These are phyloP conservation scores for Hyposoter didymator DNA, from an alignment of 2,888 invertebrate genomes.

Conservation along the genomic window DNA sequence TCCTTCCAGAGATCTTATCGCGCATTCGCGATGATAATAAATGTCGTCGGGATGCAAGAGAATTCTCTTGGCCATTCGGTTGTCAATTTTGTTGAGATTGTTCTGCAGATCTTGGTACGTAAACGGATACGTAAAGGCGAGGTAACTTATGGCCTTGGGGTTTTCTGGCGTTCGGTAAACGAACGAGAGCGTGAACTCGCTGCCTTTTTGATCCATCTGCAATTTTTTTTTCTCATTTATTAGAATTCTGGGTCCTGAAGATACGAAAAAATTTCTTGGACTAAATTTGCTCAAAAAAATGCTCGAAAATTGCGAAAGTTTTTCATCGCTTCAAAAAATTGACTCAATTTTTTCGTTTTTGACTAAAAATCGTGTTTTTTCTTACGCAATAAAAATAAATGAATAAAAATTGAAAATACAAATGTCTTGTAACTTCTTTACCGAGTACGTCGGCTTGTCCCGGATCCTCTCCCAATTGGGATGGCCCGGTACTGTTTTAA, in stretches of 20 bases:
- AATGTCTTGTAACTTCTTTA: conserved; percentile 82
- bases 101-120: conserved; percentile 93
- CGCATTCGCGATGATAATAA: conserved; percentile 93
- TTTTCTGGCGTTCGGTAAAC: conserved; percentile 90
- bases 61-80: conserved; percentile 85
- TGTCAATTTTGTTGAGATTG: conserved; percentile 89
- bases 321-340: too few relatives aligned
- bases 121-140: conserved; percentile 96
- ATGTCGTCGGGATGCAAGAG: conserved; percentile 87
- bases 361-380: too few relatives aligned
- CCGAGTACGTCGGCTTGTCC: conserved; percentile 91
- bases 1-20: conserved; percentile 91
- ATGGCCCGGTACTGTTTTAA: conserved; percentile 90
- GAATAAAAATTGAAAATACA: not conserved
- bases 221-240: conserved; percentile 74
- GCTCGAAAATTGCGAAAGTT: too few relatives aligned
- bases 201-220: conserved; percentile 88
- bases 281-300: too few relatives aligned
- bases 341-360: too few relatives aligned
- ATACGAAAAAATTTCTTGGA: too few relatives aligned
- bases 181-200: conserved; percentile 91
- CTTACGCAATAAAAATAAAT: too few relatives aligned
- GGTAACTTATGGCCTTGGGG: conserved; percentile 90
- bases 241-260: too few relatives aligned
- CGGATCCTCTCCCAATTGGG: conserved; percentile 93